These are phyloP conservation scores for Stenurella melanura DNA, from an alignment of 2,888 invertebrate species.

Conservation along the genomic window DNA sequence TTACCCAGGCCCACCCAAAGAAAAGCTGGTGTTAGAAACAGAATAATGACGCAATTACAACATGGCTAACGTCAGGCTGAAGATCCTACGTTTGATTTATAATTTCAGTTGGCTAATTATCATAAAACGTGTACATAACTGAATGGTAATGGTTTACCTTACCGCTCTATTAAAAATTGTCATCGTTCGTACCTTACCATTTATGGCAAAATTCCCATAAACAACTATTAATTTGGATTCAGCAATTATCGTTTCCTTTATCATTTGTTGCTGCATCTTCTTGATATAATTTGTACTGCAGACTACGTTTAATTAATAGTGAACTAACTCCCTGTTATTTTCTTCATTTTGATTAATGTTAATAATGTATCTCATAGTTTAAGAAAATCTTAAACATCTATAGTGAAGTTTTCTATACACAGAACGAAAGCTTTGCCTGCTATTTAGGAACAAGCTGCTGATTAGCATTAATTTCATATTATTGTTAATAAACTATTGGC, in stretches of 20 bases:
- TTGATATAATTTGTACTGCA: neutral
- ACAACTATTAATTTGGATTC: constrained; percentile 12
- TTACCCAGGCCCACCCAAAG: constrained; percentile 59
- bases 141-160: constrained; percentile 43
- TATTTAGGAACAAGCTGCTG: no score
- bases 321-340: no score
- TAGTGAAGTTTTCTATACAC: no score
- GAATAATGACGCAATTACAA: constrained; percentile 62
- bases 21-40: constrained; percentile 59
- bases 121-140: constrained; percentile 54
- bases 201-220: neutral
- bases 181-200: neutral
- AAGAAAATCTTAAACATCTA: no score
- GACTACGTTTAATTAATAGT: no score
- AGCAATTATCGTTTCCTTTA: neutral
- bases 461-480: no score
- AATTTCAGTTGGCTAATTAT: constrained; percentile 60
- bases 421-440: no score
- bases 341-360: no score
- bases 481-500: no score
- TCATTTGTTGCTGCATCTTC: neutral
- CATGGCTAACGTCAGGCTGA: constrained; percentile 56
- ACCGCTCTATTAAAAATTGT: constrained; percentile 27
- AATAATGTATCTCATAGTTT: no score
- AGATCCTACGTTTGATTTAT: constrained; percentile 61